Base-by-base conservation (phyloP, 2,113 vertebrate genomes). In the Leptosomus discolor region DNA sequence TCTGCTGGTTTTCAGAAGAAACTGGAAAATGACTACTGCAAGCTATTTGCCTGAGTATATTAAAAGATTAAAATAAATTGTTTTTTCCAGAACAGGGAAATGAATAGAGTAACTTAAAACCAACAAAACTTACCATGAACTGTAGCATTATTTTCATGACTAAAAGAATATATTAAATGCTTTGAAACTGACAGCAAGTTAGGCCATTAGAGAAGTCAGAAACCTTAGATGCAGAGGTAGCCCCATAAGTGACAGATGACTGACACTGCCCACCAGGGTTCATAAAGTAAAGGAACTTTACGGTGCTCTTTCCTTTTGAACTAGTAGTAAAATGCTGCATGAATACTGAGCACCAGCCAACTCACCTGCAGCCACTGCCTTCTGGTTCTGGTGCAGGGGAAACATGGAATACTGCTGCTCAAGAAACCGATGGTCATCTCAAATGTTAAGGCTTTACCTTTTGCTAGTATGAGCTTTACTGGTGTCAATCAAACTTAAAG, bases 1-100 rank as follows among this genome's bases (percentile, higher is more conserved):
- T 88, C 70, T 68, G 45, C 71, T 91, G 50, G 11, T 95, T 88
- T 96, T 93, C 92, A 95, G 96, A 95, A 96, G 69, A 21, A 92
- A 32, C 71, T 84, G 89, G 95, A 80, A 96, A 96, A 81, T 50
- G 22, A 96, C 94, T 94, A 89, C 89, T 98, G 13, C 12, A 78
- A 74, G 22, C 39, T 57, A 6, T n/a, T 69, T 65, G 43, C 56
- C 78, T 56, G 3, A 50, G 3, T 39, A 43, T 51, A 37, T 9
- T n/a, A 41, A 67, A 61, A 67, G n/a, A 39, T 36, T 34, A 68
- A 45, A 71, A 46, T 0, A 77, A 56, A 32, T 46, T 8, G 5
- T n/a, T 57, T 84, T n/a, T 3, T 45, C n/a, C 54, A 71, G 21
- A 90, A 64, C 5, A 37, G 34, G 16, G 34, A 63, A 73, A 80